These are phyloP conservation scores for Nebria brevicollis DNA, from an alignment of 2,888 invertebrate species.

Conservation along the genomic window DNA sequence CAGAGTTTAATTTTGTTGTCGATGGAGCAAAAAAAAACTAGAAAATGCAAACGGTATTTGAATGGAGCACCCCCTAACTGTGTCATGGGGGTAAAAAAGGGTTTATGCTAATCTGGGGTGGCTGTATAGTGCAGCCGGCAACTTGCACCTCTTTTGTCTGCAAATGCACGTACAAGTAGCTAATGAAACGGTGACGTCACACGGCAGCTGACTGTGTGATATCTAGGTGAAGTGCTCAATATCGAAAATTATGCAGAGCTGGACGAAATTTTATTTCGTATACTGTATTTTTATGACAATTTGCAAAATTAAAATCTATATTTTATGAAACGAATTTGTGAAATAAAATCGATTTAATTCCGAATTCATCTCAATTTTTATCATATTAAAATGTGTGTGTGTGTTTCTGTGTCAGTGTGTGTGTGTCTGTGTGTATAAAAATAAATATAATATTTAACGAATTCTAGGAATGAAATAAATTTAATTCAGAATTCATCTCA, in stretches of 20 bases:
- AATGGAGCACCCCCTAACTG: neutral
- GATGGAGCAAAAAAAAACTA: neutral
- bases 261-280: neutral
- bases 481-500: neutral
- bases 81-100: neutral
- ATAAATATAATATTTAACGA: too few species aligned
- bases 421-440: neutral
- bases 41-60: neutral
- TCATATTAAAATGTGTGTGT: too few species aligned
- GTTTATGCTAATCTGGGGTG: neutral
- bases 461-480: neutral
- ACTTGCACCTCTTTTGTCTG: neutral
- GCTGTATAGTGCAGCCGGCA: neutral
- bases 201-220: neutral
- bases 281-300: too few species aligned
- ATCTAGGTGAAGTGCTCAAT: neutral
- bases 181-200: neutral
- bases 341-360: too few species aligned
- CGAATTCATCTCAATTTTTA: too few species aligned
- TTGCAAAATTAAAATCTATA: too few species aligned
- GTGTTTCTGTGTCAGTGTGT: neutral
- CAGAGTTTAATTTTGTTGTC: too few species aligned
- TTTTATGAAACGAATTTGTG: too few species aligned
- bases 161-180: neutral
- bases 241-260: neutral